Evolutionary conservation across 2,113 vertebrate genomes (phyloP), one percentile per base, ranked within the genome.

Genomic region (Oncorhynchus clarkii): DNA sequence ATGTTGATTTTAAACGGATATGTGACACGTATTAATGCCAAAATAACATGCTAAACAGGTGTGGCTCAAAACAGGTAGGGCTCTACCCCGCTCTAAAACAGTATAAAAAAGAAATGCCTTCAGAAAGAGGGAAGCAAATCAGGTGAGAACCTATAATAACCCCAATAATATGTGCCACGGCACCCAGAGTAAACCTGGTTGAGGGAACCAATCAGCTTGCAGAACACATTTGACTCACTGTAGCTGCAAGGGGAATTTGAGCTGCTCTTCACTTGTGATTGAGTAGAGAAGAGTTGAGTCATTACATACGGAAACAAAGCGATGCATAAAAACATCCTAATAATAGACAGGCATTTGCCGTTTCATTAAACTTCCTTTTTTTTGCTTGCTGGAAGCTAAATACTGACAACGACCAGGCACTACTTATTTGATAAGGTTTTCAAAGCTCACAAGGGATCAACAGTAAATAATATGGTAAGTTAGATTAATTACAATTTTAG

Each of bases 401-500:
- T 22, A 8, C 3, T 1, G n/a, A 24, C 7, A 62, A 22, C 18
- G 2, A 62, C 59, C 5, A 62, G 59, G n/a, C 59, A 62, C n/a
- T 54, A 54, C 51, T 54, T 18, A 62, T 24, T 62, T 8, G 2
- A 22, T 16, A 62, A 3, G 22, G 13, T 73, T 26, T 81, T 67
- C 14, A 75, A 74, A 70, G 27, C 76, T 51, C 0, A 66, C 2
- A 20, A 70, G 20, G 49, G 54, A 75, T 71, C 66, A 71, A 57
- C 18, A 51, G 54, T 70, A 60, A 29, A 16, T 18, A 77, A 90
- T 62, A 62, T 91, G 90, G 90, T 91, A 72, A 89, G 90, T 89
- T 80, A 71, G 13, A 62, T n/a, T 59, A 5, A 74, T 31, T 59
- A 24, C 16, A 22, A 9, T 39, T 65, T 39, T n/a, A 45, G 16